Base-by-base conservation (phyloP, 2,888 invertebrate species). In the Harpalus rufipes region DNA sequence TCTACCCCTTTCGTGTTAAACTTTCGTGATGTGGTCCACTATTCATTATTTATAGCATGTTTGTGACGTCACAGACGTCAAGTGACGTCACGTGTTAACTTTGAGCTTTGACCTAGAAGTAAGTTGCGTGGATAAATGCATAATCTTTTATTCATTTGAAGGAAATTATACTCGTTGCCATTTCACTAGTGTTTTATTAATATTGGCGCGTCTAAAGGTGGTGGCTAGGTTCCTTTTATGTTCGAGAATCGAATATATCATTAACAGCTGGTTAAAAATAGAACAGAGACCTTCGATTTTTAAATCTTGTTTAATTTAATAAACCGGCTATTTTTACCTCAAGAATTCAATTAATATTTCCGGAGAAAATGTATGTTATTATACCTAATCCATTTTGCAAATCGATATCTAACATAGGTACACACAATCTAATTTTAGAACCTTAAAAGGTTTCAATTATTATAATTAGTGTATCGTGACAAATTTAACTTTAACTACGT, bases 241-340 rank as follows among this genome's bases (percentile, higher is more conserved):
- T 39, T n/a, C 68, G 32, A 68, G 12, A 68, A 68, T 68, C 68
- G 68, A 68, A 39, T 32, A 39, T 68, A 39, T 21, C 25, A 63
- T 68, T 68, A 68, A 68, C 68, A 68, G 68, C n/a, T 7, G 63
- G 63, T 21, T 68, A 68, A 68, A 68, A 68, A 68, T 68, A 68
- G 39, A 68, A n/a, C 39, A 39, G n/a, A 7, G 68, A 68, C 68
- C 68, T 68, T 68, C 68, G 68, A 68, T 68, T 68, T 68, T 68
- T 68, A 68, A 68, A 68, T 4, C 68, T 39, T 68, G 39, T 68
- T 68, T 68, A 68, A 68, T 68, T 68, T 68, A 68, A 68, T 68
- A 68, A 68, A 68, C 32, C 68, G 7, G 12, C 32, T 68, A 68
- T 68, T 39, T 68, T 68, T 39, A 68, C 25, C 39, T 6, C 68